Evolutionary conservation across 2,888 invertebrate species (phyloP).

Genomic region (Eristalis tenax): DNA sequence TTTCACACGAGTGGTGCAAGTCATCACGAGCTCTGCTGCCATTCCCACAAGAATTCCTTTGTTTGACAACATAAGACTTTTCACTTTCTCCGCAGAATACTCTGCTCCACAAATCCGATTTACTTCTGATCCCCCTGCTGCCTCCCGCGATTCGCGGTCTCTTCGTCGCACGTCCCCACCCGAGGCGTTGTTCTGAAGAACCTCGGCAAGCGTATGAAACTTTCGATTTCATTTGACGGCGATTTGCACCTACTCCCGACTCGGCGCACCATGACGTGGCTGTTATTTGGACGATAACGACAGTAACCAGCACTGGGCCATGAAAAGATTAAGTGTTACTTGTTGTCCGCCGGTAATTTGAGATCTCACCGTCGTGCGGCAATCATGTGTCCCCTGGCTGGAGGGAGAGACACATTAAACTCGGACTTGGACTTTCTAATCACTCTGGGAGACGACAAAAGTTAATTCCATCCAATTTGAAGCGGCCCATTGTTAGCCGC

Average conservation of each 20-base stretch:
- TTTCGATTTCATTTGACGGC: constrained; percentile 57
- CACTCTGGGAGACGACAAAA: constrained; percentile 19
- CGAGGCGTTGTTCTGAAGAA: not conserved
- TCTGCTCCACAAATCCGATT: constrained; percentile 60
- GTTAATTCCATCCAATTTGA: constrained; percentile 48
- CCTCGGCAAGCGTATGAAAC: constrained; percentile 35
- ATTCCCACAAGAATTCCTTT: not conserved
- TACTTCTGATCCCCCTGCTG: constrained; percentile 41
- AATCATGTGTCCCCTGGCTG: constrained; percentile 17
- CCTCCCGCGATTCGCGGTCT: not conserved
- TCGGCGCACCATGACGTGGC: constrained; percentile 59
- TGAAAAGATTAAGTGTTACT: constrained; percentile 53
- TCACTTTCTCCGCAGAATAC: constrained; percentile 56
- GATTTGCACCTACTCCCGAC: constrained; percentile 38
- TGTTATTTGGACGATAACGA: constrained; percentile 29
- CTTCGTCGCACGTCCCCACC: not conserved
- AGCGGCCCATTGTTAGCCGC: not conserved
- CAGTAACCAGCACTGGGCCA: constrained; percentile 63
- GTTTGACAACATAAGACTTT: not conserved
- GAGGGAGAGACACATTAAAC: not conserved
- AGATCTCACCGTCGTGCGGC: constrained; percentile 22
- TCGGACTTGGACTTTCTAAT: constrained; percentile 50
- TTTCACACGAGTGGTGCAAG: too few relatives aligned
- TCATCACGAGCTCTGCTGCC: not conserved
- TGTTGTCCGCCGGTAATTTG: constrained; percentile 53